These are phyloP conservation scores for Argynnis bischoffii DNA, from an alignment of 2,888 invertebrate species.

Conservation along the genomic window DNA sequence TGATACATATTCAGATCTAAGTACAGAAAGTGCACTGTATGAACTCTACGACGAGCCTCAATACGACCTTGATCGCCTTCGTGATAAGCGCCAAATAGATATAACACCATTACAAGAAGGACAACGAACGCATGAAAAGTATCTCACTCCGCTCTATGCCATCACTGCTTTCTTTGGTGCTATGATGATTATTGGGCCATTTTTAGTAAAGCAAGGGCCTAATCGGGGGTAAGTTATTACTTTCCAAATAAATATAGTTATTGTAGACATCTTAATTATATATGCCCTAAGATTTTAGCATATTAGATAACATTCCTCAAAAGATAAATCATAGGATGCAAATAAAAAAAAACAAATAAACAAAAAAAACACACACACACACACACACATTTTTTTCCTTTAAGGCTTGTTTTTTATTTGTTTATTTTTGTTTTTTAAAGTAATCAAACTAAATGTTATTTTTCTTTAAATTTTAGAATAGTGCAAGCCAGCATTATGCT, in stretches of 20 bases:
- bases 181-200: slow-evolving; percentile 53
- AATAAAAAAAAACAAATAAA: too few species aligned
- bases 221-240: slow-evolving; percentile 48
- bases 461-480: slow-evolving; percentile 51
- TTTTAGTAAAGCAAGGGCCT: slow-evolving; percentile 49
- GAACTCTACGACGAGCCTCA: slow-evolving; percentile 19
- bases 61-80: slow-evolving; percentile 21
- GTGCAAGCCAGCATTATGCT: slow-evolving; percentile 55
- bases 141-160: slow-evolving; percentile 35
- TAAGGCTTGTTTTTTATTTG: too few species aligned
- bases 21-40: slow-evolving; percentile 6
- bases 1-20: slow-evolving; percentile 1
- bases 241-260: too few species aligned
- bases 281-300: too few species aligned
- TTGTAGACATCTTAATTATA: too few species aligned
- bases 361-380: too few species aligned
- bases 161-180: slow-evolving; percentile 49
- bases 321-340: too few species aligned
- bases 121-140: slow-evolving; percentile 18
- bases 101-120: slow-evolving; percentile 9
- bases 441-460: too few species aligned
- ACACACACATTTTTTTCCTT: too few species aligned
- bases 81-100: slow-evolving; percentile 25
- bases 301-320: too few species aligned
- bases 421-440: too few species aligned